Evolutionary conservation across 1,140 invertebrate genomes (phyloP).

Genomic region (Physella acuta): DNA sequence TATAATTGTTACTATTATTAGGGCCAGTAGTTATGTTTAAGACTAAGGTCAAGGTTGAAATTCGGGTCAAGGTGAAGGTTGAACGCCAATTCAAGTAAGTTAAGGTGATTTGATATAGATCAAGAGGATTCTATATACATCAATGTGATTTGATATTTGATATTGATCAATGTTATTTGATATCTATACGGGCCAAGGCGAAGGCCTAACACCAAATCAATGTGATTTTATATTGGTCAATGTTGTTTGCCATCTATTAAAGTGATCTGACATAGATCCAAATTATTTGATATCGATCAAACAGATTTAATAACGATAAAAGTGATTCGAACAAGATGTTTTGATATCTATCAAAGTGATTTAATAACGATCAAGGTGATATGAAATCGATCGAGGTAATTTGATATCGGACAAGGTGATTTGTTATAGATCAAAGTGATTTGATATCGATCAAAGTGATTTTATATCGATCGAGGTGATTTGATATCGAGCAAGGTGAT

Average conservation of each 20-base stretch:
- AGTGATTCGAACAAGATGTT: neutral
- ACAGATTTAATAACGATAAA: neutral
- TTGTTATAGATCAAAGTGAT: neutral
- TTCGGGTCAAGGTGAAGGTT: no score
- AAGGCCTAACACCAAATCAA: no score
- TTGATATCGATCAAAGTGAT: neutral
- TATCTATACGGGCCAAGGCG: no score
- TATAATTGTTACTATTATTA: no score
- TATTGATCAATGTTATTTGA: neutral
- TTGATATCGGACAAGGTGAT: no score
- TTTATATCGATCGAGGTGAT: neutral
- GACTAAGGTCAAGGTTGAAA: no score
- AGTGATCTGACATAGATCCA: neutral
- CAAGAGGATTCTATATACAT: no score
- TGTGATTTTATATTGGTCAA: neutral
- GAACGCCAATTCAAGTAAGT: no score
- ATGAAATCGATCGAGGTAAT: no score
- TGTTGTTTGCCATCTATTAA: neutral
- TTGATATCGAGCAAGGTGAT: neutral
- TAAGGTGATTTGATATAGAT: no score
- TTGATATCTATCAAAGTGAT: neutral
- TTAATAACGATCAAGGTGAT: neutral
- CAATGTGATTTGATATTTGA: no score
- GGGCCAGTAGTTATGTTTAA: no score
- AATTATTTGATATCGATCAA: neutral